Conservation (phyloP, 2,797 vertebrate genomes). For the Sebastes cheni region DNA sequence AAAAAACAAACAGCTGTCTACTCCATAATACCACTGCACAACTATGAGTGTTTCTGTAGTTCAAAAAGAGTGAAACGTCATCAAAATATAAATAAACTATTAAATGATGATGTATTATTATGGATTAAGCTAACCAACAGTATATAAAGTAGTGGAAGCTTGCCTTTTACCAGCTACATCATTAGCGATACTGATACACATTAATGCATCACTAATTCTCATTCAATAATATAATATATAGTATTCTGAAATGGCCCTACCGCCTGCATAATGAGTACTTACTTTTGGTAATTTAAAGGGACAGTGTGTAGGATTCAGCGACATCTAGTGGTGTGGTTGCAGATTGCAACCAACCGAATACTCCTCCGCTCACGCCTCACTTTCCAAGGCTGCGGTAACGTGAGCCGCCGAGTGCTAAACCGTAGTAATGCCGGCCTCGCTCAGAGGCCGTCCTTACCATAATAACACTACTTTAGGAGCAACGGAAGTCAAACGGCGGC, state of each 20-base stretch:
- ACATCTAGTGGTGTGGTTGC: too few relatives aligned
- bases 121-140: background rate
- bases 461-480: too few relatives aligned
- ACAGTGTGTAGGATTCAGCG: too few relatives aligned
- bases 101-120: background rate
- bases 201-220: background rate
- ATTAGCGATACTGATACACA: background rate
- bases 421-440: too few relatives aligned
- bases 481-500: too few relatives aligned
- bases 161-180: background rate
- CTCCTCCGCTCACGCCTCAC: too few relatives aligned
- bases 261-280: background rate
- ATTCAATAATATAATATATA: background rate
- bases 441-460: too few relatives aligned
- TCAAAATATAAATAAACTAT: background rate
- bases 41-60: too few relatives aligned
- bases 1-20: background rate
- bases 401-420: too few relatives aligned
- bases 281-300: background rate
- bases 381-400: too few relatives aligned
- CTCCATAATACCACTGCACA: background rate
- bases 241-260: background rate
- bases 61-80: too few relatives aligned
- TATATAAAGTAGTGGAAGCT: background rate
- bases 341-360: too few relatives aligned